A percentile compares a stretch with the other conserved stretches of the same genome.
Conservation (phyloP, 2,888 invertebrate genomes). For the Trissolcus brochymenae region DNA sequence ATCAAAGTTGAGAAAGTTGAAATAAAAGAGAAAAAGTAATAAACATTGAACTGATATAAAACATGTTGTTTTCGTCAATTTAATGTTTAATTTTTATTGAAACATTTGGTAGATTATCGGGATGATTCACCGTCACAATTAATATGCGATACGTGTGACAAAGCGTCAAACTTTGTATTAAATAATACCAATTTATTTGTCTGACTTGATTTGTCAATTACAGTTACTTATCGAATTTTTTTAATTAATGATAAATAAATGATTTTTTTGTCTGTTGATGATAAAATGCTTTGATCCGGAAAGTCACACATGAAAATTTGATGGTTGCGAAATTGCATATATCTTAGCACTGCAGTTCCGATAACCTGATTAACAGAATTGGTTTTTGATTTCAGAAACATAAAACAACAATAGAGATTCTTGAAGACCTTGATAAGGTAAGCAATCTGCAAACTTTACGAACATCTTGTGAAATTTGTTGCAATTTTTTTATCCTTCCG, state of each 20-base stretch:
- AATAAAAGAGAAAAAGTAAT: no score
- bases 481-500: not conserved
- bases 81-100: no score
- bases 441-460: constrained; percentile 45
- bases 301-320: no score
- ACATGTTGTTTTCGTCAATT: no score
- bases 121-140: constrained; percentile 20
- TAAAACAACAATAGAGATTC: constrained; percentile 78
- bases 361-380: constrained; percentile 8
- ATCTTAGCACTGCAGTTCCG: not conserved
- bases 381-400: constrained; percentile 77
- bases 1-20: no score
- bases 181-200: constrained; percentile 5
- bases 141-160: constrained; percentile 11
- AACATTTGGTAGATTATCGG: not conserved
- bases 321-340: no score
- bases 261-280: no score
- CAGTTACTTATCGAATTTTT: no score
- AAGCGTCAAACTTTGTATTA: constrained; percentile 19
- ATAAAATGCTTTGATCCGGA: no score
- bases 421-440: constrained; percentile 85
- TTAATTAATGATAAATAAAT: no score
- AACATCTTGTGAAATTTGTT: not conserved
- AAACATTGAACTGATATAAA: no score
- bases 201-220: not conserved